Evolutionary conservation across 2,113 vertebrate species (phyloP).

Genomic region (Crotalus horridus): DNA sequence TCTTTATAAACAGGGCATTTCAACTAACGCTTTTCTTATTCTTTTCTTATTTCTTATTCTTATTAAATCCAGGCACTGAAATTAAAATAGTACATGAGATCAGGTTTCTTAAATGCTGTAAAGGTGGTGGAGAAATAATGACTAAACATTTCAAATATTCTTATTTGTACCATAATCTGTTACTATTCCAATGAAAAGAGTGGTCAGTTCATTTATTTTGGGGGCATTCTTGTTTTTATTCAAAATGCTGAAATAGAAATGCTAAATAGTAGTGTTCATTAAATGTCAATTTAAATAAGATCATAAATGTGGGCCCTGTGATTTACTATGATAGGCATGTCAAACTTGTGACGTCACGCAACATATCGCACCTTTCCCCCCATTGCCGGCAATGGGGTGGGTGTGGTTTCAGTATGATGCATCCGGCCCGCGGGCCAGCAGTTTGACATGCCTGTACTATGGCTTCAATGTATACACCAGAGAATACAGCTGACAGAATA

Average conservation of each 20-base stretch:
- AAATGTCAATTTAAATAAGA: neutral
- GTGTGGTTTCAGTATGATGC: no score
- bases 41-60: constrained; percentile 14
- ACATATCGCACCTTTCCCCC: no score
- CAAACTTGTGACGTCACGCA: no score
- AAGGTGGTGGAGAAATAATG: constrained; percentile 33
- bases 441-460: neutral
- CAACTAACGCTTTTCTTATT: constrained; percentile 8
- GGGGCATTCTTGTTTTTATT: constrained; percentile 17
- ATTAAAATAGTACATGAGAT: constrained; percentile 34
- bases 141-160: neutral
- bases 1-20: constrained; percentile 6
- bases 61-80: constrained; percentile 21
- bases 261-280: neutral
- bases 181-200: neutral
- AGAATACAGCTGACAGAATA: neutral
- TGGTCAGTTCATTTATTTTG: constrained; percentile 33
- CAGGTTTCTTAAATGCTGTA: constrained; percentile 39
- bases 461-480: neutral
- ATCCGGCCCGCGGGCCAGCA: no score
- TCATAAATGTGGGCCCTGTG: neutral
- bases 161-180: constrained; percentile 24
- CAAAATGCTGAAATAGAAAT: constrained; percentile 30
- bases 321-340: neutral
- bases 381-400: no score